Conservation (phyloP, 1,140 invertebrate species). For the Cylas formicarius region DNA sequence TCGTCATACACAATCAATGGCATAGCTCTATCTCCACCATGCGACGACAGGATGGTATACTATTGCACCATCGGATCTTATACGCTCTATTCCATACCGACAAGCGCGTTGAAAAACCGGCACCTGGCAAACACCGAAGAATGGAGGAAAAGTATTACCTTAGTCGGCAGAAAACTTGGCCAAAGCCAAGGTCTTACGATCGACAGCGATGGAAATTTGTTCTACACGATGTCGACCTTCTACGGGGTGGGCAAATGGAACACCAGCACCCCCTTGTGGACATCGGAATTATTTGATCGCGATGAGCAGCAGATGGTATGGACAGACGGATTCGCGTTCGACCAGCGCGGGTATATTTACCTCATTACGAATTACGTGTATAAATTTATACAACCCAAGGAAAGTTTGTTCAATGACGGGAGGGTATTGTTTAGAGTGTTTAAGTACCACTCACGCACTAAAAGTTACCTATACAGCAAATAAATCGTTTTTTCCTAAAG, state of each 20-base stretch:
- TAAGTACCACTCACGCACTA: constrained; percentile 42
- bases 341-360: constrained; percentile 55
- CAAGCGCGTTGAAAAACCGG: constrained; percentile 49
- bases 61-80: constrained; percentile 58
- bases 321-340: constrained; percentile 63
- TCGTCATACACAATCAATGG: constrained; percentile 53
- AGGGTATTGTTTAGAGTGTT: constrained; percentile 39
- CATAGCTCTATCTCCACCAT: constrained; percentile 53
- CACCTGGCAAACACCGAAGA: constrained; percentile 34
- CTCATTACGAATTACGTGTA: constrained; percentile 59
- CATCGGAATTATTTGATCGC: constrained; percentile 51
- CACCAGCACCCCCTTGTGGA: constrained; percentile 42
- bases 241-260: constrained; percentile 63
- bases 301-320: constrained; percentile 61
- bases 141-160: constrained; percentile 41
- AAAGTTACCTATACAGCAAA: constrained; percentile 54
- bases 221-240: constrained; percentile 56
- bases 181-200: constrained; percentile 52
- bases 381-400: constrained; percentile 43
- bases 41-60: constrained; percentile 50
- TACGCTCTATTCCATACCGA: constrained; percentile 54
- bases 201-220: constrained; percentile 57
- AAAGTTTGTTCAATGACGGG: constrained; percentile 18
- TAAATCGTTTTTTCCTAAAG: too few relatives aligned
- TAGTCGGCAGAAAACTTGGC: constrained; percentile 54